A percentile compares a stretch with the other conserved stretches of the same genome.
Evolutionary conservation across 2,797 vertebrate species (phyloP).

Genomic region (Tachyglossus aculeatus): DNA sequence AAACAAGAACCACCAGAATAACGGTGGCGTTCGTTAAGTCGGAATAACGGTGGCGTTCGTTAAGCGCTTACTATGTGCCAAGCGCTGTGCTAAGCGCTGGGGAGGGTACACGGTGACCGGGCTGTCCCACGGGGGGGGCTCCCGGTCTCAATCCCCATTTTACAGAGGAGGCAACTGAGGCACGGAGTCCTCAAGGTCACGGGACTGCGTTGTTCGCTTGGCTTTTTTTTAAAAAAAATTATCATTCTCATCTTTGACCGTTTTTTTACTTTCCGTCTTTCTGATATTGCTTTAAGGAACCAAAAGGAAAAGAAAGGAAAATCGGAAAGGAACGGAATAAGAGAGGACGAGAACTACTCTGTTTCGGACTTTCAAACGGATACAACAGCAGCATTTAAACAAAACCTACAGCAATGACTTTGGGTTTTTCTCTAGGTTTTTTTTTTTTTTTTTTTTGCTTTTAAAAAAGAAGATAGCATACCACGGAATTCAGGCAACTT

Average conservation of each 20-base stretch:
- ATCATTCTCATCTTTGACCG: no score
- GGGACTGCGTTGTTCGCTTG: conserved; percentile 49
- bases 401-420: conserved; percentile 53
- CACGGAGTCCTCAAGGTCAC: no score
- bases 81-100: no score
- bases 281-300: conserved; percentile 62
- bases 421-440: conserved; percentile 37
- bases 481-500: conserved; percentile 99
- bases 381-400: conserved; percentile 67
- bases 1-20: no score
- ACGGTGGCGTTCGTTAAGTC: no score
- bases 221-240: neutral
- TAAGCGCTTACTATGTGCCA: no score
- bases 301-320: conserved; percentile 62
- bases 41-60: no score
- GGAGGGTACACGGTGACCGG: no score
- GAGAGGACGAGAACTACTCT: conserved; percentile 20
- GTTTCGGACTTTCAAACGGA: conserved; percentile 58
- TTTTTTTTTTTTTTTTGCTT: conserved; percentile 17
- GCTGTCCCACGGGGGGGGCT: no score
- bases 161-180: no score
- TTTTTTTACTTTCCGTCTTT: conserved; percentile 5
- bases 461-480: conserved; percentile 92
- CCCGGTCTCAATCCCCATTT: no score
- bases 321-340: conserved; percentile 54